These are phyloP conservation scores for Chamaetylas fuelleborni DNA, from an alignment of 2,113 vertebrate species.

Conservation along the genomic window DNA sequence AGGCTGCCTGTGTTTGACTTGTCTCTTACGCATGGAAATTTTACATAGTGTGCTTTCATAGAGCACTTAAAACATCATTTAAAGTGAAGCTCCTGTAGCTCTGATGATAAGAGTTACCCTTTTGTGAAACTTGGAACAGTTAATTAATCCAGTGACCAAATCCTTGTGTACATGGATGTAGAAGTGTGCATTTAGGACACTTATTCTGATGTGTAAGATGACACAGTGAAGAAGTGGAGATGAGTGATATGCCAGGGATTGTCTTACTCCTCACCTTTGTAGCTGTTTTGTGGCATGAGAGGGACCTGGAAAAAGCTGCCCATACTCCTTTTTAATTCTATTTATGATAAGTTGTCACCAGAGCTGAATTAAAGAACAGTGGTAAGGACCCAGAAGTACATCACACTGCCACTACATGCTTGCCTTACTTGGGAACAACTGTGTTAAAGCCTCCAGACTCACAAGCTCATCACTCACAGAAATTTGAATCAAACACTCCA, in stretches of 20 bases:
- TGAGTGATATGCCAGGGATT: background rate
- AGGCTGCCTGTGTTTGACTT: background rate
- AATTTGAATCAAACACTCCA: background rate
- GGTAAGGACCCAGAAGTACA: background rate
- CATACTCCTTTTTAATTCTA: background rate
- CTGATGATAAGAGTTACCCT: background rate
- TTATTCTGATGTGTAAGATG: background rate
- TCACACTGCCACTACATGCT: background rate
- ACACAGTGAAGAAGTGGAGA: background rate
- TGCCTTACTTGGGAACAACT: background rate
- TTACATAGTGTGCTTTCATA: rapidly evolving
- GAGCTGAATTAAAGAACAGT: background rate
- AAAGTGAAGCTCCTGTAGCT: background rate
- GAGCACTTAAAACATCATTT: background rate
- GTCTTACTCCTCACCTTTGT: background rate
- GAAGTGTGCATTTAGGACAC: background rate
- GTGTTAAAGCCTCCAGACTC: background rate
- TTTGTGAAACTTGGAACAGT: background rate
- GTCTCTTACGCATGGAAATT: background rate
- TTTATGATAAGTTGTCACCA: background rate
- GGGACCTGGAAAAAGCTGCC: background rate
- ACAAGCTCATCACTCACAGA: background rate
- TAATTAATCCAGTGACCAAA: background rate
- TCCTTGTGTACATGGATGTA: background rate
- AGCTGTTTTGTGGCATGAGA: background rate